Evolutionary conservation across 2,113 vertebrate species (phyloP).

Genomic region (Promerops cafer): DNA sequence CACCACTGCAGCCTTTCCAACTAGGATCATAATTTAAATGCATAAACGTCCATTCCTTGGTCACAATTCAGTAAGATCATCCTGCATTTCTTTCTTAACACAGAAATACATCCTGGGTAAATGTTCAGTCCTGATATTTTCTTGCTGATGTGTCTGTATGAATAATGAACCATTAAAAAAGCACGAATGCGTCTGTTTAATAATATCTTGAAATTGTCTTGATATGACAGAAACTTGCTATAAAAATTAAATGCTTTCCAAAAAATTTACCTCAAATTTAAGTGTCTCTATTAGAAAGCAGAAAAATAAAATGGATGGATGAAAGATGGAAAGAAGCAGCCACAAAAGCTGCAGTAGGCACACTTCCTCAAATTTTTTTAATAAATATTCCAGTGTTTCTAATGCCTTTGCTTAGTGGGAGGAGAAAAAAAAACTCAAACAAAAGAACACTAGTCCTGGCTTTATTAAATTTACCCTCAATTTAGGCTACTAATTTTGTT

Average conservation of each 20-base stretch:
- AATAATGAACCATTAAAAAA: constrained; percentile 5
- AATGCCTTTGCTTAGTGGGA: neutral
- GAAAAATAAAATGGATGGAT: constrained; percentile 66
- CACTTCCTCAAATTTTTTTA: neutral
- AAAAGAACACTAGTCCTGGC: neutral
- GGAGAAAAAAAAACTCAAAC: rapidly evolving
- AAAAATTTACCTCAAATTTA: constrained; percentile 82
- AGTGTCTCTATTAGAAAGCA: constrained; percentile 77
- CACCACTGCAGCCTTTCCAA: neutral
- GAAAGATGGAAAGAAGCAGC: constrained; percentile 66
- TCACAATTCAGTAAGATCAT: neutral
- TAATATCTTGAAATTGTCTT: neutral
- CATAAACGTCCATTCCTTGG: neutral
- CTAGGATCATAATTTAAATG: neutral
- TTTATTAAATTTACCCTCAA: neutral
- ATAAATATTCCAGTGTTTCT: neutral
- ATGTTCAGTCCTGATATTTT: neutral
- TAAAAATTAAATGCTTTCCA: constrained; percentile 8
- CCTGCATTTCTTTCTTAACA: neutral
- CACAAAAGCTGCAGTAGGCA: constrained; percentile 25
- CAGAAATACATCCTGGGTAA: neutral
- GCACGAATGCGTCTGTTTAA: neutral
- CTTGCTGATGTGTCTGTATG: neutral
- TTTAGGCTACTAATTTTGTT: neutral
- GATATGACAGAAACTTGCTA: neutral